These are phyloP conservation scores for Scatophagus argus DNA, from an alignment of 2,113 vertebrate genomes.

Conservation along the genomic window DNA sequence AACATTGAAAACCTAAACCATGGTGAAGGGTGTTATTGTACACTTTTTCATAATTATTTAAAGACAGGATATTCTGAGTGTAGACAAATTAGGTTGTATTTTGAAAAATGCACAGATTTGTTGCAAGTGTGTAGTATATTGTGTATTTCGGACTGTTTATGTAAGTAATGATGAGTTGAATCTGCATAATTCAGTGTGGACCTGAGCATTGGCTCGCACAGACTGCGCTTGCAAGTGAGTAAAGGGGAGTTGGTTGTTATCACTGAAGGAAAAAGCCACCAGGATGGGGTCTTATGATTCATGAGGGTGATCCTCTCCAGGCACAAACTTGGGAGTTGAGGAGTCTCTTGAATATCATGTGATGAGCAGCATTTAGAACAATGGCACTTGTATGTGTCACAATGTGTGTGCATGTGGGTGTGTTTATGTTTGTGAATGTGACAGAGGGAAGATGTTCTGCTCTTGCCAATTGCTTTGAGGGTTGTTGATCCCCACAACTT, in stretches of 20 bases:
- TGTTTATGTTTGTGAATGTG: conserved; percentile 1
- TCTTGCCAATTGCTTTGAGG: neutral
- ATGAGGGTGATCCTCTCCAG: conserved; percentile 75
- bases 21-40: conserved; percentile 1
- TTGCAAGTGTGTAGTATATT: too few relatives aligned
- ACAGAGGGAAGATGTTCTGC: neutral
- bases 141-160: neutral
- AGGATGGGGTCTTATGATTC: conserved; percentile 82
- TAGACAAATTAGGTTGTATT: neutral
- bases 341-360: conserved; percentile 86
- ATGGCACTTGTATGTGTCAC: conserved; percentile 64
- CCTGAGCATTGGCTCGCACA: conserved; percentile 8
- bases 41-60: neutral
- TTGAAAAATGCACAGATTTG: neutral
- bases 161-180: conserved; percentile 9
- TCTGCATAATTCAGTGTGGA: conserved; percentile 7
- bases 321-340: conserved; percentile 75
- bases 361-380: conserved; percentile 79
- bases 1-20: conserved; percentile 7
- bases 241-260: conserved; percentile 58
- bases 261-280: conserved; percentile 48
- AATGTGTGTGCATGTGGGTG: neutral
- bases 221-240: conserved; percentile 31
- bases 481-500: neutral
- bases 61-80: neutral